A percentile compares a stretch with the other conserved stretches of the same genome.
Evolutionary conservation across 2,797 vertebrate genomes (phyloP).

Genomic region (Argya squamiceps): DNA sequence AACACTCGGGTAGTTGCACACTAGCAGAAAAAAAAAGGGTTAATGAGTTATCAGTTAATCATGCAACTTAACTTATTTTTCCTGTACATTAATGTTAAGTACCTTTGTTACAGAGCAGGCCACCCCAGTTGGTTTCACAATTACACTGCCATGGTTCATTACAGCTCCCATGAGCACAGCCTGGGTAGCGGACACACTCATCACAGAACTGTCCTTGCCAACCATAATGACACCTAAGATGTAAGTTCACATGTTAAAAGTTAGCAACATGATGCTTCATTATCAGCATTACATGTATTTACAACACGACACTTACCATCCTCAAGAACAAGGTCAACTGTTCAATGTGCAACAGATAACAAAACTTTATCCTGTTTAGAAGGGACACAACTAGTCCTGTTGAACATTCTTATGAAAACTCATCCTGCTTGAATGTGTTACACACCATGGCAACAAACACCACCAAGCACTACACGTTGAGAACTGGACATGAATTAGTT

Average conservation of each 20-base stretch:
- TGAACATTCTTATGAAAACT: background rate
- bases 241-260: slow-evolving; percentile 61
- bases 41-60: slow-evolving; percentile 55
- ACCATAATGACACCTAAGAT: slow-evolving; percentile 90
- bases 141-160: slow-evolving; percentile 88
- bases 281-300: slow-evolving; percentile 42
- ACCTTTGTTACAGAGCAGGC: slow-evolving; percentile 96
- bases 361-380: background rate
- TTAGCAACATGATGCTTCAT: slow-evolving; percentile 59
- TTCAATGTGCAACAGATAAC: slow-evolving; percentile 7
- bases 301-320: slow-evolving; percentile 40
- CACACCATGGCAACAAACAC: background rate
- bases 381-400: background rate
- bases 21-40: background rate
- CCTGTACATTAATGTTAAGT: slow-evolving; percentile 53
- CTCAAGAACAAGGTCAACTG: slow-evolving; percentile 22
- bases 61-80: slow-evolving; percentile 43
- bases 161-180: slow-evolving; percentile 93
- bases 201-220: slow-evolving; percentile 94
- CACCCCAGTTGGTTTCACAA: slow-evolving; percentile 98
- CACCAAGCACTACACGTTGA: background rate
- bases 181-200: slow-evolving; percentile 89
- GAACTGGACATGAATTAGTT: background rate
- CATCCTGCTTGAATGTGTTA: background rate
- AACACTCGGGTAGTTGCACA: background rate